Base-by-base conservation (phyloP, 2,888 invertebrate species). In the Rhaphigaster nebulosa region DNA sequence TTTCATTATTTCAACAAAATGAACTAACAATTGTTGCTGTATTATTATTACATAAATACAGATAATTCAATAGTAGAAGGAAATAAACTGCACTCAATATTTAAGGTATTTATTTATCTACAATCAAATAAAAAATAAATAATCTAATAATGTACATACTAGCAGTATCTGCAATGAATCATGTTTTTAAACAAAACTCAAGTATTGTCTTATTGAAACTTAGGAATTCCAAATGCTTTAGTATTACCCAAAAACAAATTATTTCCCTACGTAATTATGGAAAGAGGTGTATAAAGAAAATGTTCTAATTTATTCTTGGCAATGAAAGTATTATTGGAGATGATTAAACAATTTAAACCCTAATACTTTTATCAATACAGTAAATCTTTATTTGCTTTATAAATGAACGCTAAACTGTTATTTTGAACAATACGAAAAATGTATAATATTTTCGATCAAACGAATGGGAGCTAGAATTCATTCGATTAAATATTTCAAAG, bases 71-170 rank as follows among this genome's bases (percentile, higher is more conserved):
- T 6, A 38, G 18, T 70, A 3, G 1, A 70, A 70, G 20, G 12
- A 34, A 70, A 34, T 34, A 20, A 70, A 34, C 4, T 20, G 4
- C 34, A 70, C 70, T 70, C 8, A 70, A 70, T 34, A 70, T 34
- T n/a, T 6, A 70, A 70, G 20, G 70, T 34, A 34, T 70, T 70
- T 70, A 70, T 70, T 70, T 70, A 34, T 34, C 70, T 70, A 70
- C 70, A 70, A 34, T 65, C 29, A 34, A 70, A 70, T 70, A 70
- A n/a, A 70, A 34, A 70, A 70, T 70, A 70, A 70, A 70, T 70
- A 70, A 34, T 70, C 15, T 70, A 29, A 70, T 34, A 34, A 70
- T 70, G 20, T 70, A 70, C 70, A 70, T 70, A 70, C 15, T 12
- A 65, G 65, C 65, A 65, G 29, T 29, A 15, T 65, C 13, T 70